Evolutionary conservation across 2,888 invertebrate species (phyloP), one percentile per base, ranked within the genome.

Genomic region (Plebejus argus): DNA sequence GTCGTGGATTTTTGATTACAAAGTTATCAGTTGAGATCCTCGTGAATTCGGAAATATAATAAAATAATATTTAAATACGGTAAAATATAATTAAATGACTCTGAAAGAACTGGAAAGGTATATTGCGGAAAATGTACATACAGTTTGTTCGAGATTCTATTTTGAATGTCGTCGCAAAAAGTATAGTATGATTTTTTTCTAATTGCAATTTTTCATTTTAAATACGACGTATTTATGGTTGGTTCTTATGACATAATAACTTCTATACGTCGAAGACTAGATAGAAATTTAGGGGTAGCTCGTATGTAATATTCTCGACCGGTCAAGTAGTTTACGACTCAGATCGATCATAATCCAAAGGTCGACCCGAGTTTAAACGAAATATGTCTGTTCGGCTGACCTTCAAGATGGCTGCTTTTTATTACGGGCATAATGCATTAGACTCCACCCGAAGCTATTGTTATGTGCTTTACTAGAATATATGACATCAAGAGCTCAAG

Each of bases 341-440:
- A 71, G 28, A 66, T 66, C 28, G 66, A 66, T 66, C 66, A 49
- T 74, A 53, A 74, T 49, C 23, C 49, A 53, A 28, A 74, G 74
- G 74, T 53, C 74, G 28, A 53, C 15, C 28, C 74, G 18, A 53
- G 74, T 74, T 74, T 74, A 74, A 49, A 74, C 74, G 74, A 74
- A 74, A 74, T 45, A 74, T 53, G 53, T 72, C 72, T 45, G 49
- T 49, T 20, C n/a, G 45, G 28, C 20, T 23, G 20, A 72, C 74
- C 74, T 74, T 28, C 18, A 49, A 53, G 45, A 74, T 74, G 53
- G 35, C 53, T 74, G 28, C 74, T 74, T 74, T 74, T 74, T 74
- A 74, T 74, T 74, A 53, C 74, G 23, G 49, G 74, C 74, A 53
- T 53, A 74, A 28, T 53, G 12, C 49, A 74, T 74, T 15, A 74